Evolutionary conservation across 2,113 vertebrate genomes (phyloP), one percentile per base, ranked within the genome.

Genomic region (Thalassoma bifasciatum): DNA sequence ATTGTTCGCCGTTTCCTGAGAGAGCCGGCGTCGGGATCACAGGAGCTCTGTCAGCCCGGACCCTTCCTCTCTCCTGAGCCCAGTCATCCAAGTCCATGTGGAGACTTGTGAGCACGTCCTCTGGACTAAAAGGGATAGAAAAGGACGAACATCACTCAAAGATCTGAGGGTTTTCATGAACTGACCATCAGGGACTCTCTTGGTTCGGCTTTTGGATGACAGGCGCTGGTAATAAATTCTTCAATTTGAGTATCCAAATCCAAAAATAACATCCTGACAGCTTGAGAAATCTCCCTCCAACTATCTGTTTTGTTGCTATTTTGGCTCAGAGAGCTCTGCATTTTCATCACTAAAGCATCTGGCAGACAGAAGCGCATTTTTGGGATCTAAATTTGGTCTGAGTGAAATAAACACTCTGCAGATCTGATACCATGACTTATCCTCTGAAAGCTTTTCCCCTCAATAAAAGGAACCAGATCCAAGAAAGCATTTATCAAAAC

Each of bases 1-100:
- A 93, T 94, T 93, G 93, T 94, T 92, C 79, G 36, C 64, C 1
- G 73, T 81, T 93, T 94, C 92, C 93, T 92, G 88, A 87, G 84
- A 84, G 86, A 88, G 63, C 13, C 50, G 51, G 82, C 67, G 49
- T 74, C 59, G 38, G 77, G 79, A 92, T 92, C 85, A 83, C 85
- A 87, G 89, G 82, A 84, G 84, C 81, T 85, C 72, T 61, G 79
- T 88, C 82, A 82, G 80, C 77, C 67, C 8, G 59, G 71, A 81
- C 77, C 59, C 49, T 75, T 56, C 61, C 77, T 67, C 66, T 64
- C 54, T 75, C 77, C 52, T 40, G 53, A 72, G 54, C 50, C 24
- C 66, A 40, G 66, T 74, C 79, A 52, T 79, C 78, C 75, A 79
- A 50, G 56, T 77, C 57, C 49, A 2, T 19, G 42, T 21, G 36